Percentiles rank a stretch among this genome's conserved stretches.
Evolutionary conservation across 2,113 vertebrate species (phyloP).

Genomic region (Pongo abelii): DNA sequence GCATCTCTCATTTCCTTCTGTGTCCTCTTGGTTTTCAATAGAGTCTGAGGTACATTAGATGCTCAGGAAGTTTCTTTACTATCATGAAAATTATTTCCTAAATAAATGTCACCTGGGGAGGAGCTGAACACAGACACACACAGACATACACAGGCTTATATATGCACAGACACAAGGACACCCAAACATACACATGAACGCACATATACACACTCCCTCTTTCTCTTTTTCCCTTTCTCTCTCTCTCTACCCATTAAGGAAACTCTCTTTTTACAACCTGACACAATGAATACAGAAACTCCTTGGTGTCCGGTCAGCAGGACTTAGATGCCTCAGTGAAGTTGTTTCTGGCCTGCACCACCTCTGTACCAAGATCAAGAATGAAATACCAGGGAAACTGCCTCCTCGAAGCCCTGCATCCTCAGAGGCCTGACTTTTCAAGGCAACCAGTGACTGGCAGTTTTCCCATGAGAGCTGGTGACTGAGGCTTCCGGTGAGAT

Average conservation of each 20-base stretch:
- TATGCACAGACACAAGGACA: not conserved
- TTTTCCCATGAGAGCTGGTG: not conserved
- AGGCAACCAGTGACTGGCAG: not conserved
- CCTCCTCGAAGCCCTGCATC: no score
- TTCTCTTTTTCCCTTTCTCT: not conserved
- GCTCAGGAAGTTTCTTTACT: not conserved
- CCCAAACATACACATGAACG: not conserved
- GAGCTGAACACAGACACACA: not conserved
- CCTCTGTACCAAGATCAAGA: not conserved
- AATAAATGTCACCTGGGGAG: not conserved
- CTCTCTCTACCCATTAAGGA: not conserved
- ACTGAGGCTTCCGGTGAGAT: not conserved
- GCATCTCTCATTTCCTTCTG: not conserved
- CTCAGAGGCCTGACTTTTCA: not conserved
- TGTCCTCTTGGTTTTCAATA: not conserved
- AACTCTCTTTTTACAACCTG: not conserved
- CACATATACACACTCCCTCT: no score
- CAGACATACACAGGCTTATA: not conserved
- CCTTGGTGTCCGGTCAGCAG: not conserved
- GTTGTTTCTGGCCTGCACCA: fast-evolving
- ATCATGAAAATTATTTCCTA: not conserved
- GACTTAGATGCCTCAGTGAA: not conserved
- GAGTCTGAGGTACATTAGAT: not conserved
- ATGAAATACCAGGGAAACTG: no score
- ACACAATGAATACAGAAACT: not conserved